Evolutionary conservation across 2,797 vertebrate species (phyloP), one percentile per base, ranked within the genome.

Genomic region (Coregonus suidteri): DNA sequence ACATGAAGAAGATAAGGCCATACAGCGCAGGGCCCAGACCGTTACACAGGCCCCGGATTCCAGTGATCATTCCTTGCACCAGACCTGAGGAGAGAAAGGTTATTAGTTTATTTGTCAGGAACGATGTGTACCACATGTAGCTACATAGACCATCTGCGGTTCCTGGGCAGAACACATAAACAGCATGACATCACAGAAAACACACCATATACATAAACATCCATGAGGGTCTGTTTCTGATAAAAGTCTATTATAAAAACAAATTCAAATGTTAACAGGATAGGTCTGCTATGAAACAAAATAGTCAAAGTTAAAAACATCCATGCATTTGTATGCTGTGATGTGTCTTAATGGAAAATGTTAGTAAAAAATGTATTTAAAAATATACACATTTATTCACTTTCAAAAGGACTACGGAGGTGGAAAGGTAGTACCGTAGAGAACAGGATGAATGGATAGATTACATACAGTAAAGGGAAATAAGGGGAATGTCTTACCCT

Each of bases 21-120:
- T 98, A 99, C 0, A 99, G 89, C 3, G 97, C 97, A 15, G 97
- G 97, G 31, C 98, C 97, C 74, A 99, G 92, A 51, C 97, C 98
- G 71, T 97, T 99, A 88, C 98, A 99, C 25, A 99, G 91, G 13
- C 97, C 97, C 86, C 97, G 91, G 87, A 99, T 95, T 79, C 97
- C 97, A 41, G 97, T 99, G 90, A 98, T 94, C 93, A 99, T 97
- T 51, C 97, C 97, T 90, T 98, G 97, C 20, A 96, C 95, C 81
- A 98, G 95, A 78, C 97, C 97, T 95, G 65, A n/a, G 53, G 15
- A 53, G 18, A 34, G 14, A 76, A 18, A 30, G 15, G 66, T 25
- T 64, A 25, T 9, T 64, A 7, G 16, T 25, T 62, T 20, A 47
- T 62, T 64, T 25, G 59, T 30, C 20, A 64, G 3, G 20, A 9